Evolutionary conservation across 2,888 invertebrate species (phyloP), one percentile per base, ranked within the genome.

Genomic region (Cataglyphis altisquamis): DNA sequence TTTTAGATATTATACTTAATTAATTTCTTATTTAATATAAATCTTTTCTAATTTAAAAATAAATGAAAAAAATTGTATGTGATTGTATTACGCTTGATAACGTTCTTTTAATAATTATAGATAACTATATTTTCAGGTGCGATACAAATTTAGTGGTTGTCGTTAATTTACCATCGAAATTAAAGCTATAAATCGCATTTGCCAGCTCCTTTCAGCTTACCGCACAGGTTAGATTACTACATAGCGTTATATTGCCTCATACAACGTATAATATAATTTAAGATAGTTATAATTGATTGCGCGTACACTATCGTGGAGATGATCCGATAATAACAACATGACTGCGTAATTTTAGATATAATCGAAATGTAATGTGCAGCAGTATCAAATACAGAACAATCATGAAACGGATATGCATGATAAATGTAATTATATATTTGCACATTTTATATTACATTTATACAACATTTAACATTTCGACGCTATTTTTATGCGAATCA

Each of bases 261-360:
- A 21, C 10, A 62, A 75, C 36, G 52, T 52, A 25, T 32, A 70
- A 63, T 78, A 60, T 70, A 78, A 68, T 78, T 70, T 70, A 60
- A 78, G 70, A 45, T 41, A 67, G 68, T 32, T 62, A 36, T 18
- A 60, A 78, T 21, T 68, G 66, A 75, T 64, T 75, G 48, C 32
- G 10, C 39, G 15, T 18, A 18, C 21, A 15, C 18, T 78, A 45
- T 60, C 32, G 9, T 64, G 21, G 45, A 45, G 15, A 70, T 21
- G 2, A 15, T 8, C 15, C 64, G 36, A n/a, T 67, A 60, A 60
- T 60, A 10, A 29, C 5, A 68, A 70, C 32, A 21, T 32, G 39
- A 66, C 15, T n/a, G 29, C 25, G 25, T 48, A 80, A 80, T 68
- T 70, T 52, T 18, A 15, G 1, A 78, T 45, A n/a, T 57, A 32